phyloP scores from a whole-genome alignment of 2,113 vertebrate species.

The Sinosuthora webbiana region DNA sequence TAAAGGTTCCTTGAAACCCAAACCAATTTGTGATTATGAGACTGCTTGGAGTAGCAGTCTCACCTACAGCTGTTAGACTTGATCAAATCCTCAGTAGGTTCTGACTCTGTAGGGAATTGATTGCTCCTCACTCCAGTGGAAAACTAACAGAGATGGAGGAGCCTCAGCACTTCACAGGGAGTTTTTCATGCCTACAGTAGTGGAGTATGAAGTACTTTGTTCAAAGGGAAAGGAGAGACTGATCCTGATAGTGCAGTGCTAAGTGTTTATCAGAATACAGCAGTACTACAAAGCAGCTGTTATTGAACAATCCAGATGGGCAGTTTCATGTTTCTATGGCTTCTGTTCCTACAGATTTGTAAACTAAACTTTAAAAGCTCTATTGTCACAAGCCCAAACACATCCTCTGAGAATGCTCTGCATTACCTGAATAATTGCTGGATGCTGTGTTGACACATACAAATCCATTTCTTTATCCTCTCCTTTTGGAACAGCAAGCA shows the following conservation, averaged over 20 bases:
- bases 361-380: neutral
- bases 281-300: neutral
- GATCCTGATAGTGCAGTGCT: neutral
- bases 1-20: neutral
- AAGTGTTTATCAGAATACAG: neutral
- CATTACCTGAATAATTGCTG: conserved; percentile 71
- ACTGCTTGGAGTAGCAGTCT: neutral
- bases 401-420: neutral
- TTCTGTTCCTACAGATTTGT: neutral
- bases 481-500: conserved; percentile 73
- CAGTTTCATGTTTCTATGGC: neutral
- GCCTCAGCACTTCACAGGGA: neutral
- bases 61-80: neutral
- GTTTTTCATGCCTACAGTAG: neutral
- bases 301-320: neutral
- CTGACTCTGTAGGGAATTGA: neutral
- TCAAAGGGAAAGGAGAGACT: neutral
- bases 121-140: neutral
- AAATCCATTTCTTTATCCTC: conserved; percentile 78
- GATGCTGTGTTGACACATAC: conserved; percentile 72
- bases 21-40: neutral
- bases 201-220: neutral
- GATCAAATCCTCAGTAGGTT: neutral
- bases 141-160: neutral
- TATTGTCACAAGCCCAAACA: neutral